Base-by-base conservation (phyloP, 2,888 invertebrate species). In the Parnassius apollo region DNA sequence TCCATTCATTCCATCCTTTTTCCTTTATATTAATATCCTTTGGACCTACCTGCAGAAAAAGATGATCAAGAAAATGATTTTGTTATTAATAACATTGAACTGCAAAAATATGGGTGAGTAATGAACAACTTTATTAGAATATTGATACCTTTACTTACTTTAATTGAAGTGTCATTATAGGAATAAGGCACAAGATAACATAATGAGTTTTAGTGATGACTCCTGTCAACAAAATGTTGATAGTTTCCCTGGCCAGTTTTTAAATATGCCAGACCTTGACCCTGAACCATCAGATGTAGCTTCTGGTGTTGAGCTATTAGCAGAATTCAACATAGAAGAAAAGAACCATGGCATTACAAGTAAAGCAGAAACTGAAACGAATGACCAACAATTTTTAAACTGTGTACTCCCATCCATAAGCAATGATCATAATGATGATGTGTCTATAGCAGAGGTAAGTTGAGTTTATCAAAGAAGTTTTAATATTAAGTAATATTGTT, bases 351-450 rank as follows among this genome's bases (percentile, higher is more conserved):
- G 78, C 22, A 82, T 82, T 59, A 68, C 72, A 8, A 78, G 72
- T 60, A 84, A 83, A 62, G 69, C 76, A n/a, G 73, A 66, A 52
- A 69, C 69, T 57, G 78, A 78, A 64, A 78, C 76, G 62, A 76
- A 75, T 71, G 76, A 78, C 25, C 76, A 80, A 49, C 79, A 78
- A 65, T 88, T 86, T 49, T 70, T 91, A 53, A 91, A 91, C 68
- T 91, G 91, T 82, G 88, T 91, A 25, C 74, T 91, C 53, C 91
- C 91, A 35, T 91, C 89, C 45, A 81, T 91, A 53, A 84, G 81
- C 67, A 83, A 80, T 76, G 84, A 86, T 64, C 83, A 84, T 9
- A 85, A 77, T 78, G 88, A 91, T 80, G 86, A 86, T 78, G 80
- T 80, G 10, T 69, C 79, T 57, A 82, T 87, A 73, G 72, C 72